phyloP scores from a whole-genome alignment of 2,113 vertebrate species.

The Aegotheles bennettii region DNA sequence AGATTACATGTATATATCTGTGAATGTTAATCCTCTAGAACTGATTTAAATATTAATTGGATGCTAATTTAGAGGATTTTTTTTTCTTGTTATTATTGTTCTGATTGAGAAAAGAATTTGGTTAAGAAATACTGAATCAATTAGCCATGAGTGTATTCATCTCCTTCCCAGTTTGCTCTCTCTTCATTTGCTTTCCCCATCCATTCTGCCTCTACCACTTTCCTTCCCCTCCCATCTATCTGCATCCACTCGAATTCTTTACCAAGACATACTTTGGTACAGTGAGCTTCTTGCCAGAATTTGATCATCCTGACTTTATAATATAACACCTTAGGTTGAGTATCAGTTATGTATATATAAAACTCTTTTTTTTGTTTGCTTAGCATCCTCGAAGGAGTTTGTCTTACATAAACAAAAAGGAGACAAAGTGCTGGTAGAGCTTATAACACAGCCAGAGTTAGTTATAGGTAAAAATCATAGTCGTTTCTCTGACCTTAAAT shows the following conservation, averaged over 20 bases:
- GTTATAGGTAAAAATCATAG: neutral
- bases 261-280: neutral
- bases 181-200: neutral
- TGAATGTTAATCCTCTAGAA: neutral
- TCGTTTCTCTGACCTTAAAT: neutral
- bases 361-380: neutral
- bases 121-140: neutral
- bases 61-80: neutral
- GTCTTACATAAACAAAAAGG: neutral
- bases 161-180: neutral
- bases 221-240: neutral
- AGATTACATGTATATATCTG: neutral
- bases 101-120: conserved; percentile 5
- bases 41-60: conserved; percentile 24
- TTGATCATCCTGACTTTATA: neutral
- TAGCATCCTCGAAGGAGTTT: neutral
- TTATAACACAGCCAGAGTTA: neutral
- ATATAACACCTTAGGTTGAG: neutral
- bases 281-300: neutral
- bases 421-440: neutral
- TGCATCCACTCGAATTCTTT: neutral
- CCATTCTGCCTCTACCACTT: neutral
- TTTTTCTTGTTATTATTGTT: neutral
- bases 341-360: neutral
- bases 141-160: neutral